These are phyloP conservation scores for Craniophora ligustri DNA, from an alignment of 2,888 invertebrate species.

Conservation along the genomic window DNA sequence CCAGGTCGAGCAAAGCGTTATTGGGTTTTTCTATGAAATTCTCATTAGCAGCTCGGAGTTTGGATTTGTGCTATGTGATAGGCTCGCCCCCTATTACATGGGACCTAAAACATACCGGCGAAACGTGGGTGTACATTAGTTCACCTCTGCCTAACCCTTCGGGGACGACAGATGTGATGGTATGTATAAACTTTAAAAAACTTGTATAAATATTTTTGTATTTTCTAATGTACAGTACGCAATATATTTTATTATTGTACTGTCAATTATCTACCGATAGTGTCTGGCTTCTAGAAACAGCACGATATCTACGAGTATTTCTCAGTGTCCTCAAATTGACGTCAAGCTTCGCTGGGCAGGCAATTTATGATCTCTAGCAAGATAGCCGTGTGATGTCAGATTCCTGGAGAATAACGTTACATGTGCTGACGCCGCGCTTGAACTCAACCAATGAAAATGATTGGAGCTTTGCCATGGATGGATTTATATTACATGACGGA, in stretches of 20 bases:
- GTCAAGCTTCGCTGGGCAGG: background rate
- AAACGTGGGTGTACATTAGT: too few species aligned
- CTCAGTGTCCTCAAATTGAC: background rate
- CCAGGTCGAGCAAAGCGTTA: background rate
- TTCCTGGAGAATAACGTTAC: background rate
- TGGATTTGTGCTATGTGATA: background rate
- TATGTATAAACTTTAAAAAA: too few species aligned
- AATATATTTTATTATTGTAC: background rate
- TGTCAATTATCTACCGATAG: background rate
- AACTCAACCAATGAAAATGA: too few species aligned
- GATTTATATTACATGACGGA: too few species aligned
- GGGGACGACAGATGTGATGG: too few species aligned
- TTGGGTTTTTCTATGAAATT: too few species aligned
- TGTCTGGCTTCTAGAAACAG: too few species aligned
- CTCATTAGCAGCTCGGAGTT: too few species aligned
- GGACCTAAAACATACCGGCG: too few species aligned
- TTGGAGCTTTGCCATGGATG: too few species aligned
- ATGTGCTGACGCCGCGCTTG: conserved; percentile 12
- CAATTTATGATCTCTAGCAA: conserved; percentile 9
- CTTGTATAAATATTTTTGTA: too few species aligned
- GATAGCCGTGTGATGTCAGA: conserved; percentile 15
- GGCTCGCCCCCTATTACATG: background rate
- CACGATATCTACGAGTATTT: background rate
- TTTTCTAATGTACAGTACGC: background rate
- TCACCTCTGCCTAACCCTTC: too few species aligned